Base-by-base conservation (phyloP, 1,140 invertebrate species). In the Drosophila ercepeae region DNA sequence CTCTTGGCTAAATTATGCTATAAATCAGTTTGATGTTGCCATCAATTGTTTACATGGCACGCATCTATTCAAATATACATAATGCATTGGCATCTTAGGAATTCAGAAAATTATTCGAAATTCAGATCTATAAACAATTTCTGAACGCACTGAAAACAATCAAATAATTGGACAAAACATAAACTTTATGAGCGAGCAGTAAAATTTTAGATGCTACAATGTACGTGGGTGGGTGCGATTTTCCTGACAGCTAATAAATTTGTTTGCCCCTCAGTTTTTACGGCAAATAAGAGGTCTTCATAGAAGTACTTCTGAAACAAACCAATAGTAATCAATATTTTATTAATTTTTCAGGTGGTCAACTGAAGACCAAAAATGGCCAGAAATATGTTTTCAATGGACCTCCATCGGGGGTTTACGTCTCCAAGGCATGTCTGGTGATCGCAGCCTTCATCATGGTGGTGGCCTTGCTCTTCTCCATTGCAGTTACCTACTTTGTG, bases 321-420 rank as follows among this genome's bases (percentile, higher is more conserved):
- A n/a, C n/a, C n/a, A n/a, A n/a, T n/a, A n/a, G n/a, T n/a, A n/a
- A n/a, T n/a, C n/a, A 32, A 32, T 16, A 4, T 16, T 39, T 36
- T 63, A 6, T 68, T 41, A 13, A 19, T 2, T 63, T 67, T 64
- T 0, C 71, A 91, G 90, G 90, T 36, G 90, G 90, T 21, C 90
- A 91, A 44, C 68, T 91, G 1, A 91, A 91, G 75, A 90, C 90
- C 14, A 91, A 91, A 44, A 91, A 91, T 61, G 90, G 90, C 13
- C 90, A 91, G 58, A 91, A 91, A 69, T 91, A 91, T 60, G 78
- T 91, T 8, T 90, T 91, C 54, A 91, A 91, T 59, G 89, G 90
- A 2, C 73, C 63, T 36, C 89, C 89, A 6, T 86, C 89, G 34
- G 90, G 90, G 14, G 76, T 90, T 2, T 91, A 84, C 69, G 88